Percentiles rank a stretch among this genome's conserved stretches.
Evolutionary conservation across 2,113 vertebrate species (phyloP).

Genomic region (Chaenocephalus aceratus): DNA sequence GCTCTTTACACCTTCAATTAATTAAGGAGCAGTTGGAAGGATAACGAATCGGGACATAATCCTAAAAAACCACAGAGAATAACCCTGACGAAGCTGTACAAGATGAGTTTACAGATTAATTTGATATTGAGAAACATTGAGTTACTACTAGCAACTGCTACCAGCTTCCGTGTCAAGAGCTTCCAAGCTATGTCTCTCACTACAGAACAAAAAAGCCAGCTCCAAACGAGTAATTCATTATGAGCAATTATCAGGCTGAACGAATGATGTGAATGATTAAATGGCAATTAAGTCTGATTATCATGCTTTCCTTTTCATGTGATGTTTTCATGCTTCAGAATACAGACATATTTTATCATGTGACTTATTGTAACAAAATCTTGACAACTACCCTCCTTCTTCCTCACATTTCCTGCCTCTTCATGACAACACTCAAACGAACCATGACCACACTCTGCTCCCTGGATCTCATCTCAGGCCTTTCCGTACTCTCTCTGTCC

Average conservation of each 20-base stretch:
- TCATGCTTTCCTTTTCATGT: not conserved
- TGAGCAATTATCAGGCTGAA: not conserved
- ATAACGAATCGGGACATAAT: too few relatives aligned
- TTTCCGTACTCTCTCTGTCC: conserved; percentile 27
- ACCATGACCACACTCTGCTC: conserved; percentile 20
- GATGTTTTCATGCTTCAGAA: not conserved
- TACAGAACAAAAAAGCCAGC: not conserved
- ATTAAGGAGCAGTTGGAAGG: too few relatives aligned
- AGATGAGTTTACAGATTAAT: too few relatives aligned
- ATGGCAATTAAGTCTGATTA: not conserved
- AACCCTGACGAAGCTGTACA: too few relatives aligned
- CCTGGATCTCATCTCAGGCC: conserved; percentile 50
- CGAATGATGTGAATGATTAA: not conserved
- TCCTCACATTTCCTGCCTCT: conserved; percentile 22
- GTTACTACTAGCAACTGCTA: too few relatives aligned
- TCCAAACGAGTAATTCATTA: not conserved
- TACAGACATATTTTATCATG: not conserved
- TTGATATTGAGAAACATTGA: too few relatives aligned
- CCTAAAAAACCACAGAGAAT: too few relatives aligned
- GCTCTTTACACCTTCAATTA: too few relatives aligned
- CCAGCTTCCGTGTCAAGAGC: too few relatives aligned
- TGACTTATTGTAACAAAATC: not conserved
- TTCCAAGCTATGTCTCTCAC: not conserved
- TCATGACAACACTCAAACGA: conserved; percentile 33
- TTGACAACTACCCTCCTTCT: not conserved